These are phyloP conservation scores for Emydura subglobosa DNA, from an alignment of 2,113 vertebrate genomes.

Conservation along the genomic window DNA sequence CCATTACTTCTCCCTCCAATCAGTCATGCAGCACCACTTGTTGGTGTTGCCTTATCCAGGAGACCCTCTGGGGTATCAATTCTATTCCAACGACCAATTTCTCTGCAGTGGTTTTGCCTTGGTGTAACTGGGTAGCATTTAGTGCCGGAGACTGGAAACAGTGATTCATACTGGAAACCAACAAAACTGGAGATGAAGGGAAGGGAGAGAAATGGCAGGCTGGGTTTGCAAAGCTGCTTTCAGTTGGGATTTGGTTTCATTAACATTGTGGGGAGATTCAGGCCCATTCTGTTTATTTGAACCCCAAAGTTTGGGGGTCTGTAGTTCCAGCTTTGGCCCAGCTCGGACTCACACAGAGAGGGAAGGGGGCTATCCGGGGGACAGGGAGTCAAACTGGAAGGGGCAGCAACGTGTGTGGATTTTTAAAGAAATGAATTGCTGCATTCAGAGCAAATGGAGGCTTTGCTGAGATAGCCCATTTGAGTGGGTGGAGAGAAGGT, in stretches of 20 bases:
- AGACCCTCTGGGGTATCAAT: neutral
- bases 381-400: conserved; percentile 30
- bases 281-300: neutral
- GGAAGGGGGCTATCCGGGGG: neutral
- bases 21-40: neutral
- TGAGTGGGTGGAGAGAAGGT: conserved; percentile 5
- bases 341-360: neutral
- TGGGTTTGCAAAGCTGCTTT: neutral
- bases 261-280: neutral
- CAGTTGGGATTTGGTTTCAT: neutral
- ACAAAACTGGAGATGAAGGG: neutral
- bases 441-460: neutral
- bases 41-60: neutral
- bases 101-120: neutral
- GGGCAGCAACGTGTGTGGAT: neutral
- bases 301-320: neutral
- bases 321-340: neutral
- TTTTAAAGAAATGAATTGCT: neutral
- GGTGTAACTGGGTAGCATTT: neutral
- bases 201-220: neutral
- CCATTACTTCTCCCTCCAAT: neutral
- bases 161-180: neutral
- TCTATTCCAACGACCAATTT: neutral
- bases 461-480: conserved; percentile 51
- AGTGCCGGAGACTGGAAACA: neutral